Conservation (phyloP, 2,797 vertebrate genomes). For the Enteromius mattozi region DNA sequence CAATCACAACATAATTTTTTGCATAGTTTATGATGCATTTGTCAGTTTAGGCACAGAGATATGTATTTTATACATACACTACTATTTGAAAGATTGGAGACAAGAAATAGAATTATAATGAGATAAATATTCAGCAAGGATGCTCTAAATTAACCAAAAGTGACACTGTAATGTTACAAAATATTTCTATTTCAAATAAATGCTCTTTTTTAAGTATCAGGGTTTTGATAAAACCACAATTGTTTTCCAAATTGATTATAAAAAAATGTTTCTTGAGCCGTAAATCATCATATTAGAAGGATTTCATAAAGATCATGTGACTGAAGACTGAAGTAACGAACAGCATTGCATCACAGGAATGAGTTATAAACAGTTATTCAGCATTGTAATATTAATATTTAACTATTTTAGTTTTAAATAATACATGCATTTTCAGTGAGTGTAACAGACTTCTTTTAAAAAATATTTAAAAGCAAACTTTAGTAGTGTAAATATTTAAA, state of each 20-base stretch:
- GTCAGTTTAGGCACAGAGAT: not conserved
- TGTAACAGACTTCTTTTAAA: not conserved
- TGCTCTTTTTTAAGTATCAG: not conserved
- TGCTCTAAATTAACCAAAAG: not conserved
- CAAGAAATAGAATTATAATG: not conserved
- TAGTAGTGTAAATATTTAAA: not conserved
- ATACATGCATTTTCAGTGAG: not conserved
- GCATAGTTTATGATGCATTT: not conserved
- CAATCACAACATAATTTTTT: not conserved
- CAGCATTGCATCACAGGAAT: slow-evolving; percentile 1
- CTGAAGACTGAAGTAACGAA: not conserved
- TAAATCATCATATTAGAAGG: not conserved
- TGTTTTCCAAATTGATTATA: not conserved
- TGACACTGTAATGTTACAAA: no score
- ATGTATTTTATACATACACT: not conserved
- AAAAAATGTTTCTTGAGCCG: not conserved
- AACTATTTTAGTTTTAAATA: not conserved
- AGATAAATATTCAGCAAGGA: not conserved
- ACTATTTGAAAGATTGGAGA: not conserved
- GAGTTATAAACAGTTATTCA: not conserved
- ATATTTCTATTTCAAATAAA: not conserved
- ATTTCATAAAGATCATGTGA: not conserved
- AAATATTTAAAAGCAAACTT: not conserved
- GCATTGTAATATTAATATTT: not conserved
- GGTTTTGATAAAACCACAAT: not conserved